Evolutionary conservation across 1,140 invertebrate species (phyloP), one percentile per base, ranked within the genome.

Genomic region (Himalopsyche phryganea): DNA sequence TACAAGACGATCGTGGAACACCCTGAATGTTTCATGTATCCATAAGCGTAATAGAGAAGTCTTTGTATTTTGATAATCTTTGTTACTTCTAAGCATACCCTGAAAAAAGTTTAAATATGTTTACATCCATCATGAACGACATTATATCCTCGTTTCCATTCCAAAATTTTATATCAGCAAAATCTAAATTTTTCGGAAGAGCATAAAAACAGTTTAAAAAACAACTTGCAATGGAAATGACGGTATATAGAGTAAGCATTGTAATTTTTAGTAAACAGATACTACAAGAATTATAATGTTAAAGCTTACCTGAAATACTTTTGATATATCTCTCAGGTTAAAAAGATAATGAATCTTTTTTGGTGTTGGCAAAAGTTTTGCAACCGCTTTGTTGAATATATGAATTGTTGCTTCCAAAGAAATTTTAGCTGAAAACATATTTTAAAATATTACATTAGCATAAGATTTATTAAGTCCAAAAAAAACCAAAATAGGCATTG

Each of bases 291-390:
- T 6, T 42, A 14, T 7, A 35, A 35, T 35, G 6, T 35, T 35
- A 35, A 35, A 35, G 63, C 18, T 41, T 66, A 75, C 75, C 69
- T 85, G 83, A 62, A 83, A 85, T 40, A 85, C 77, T 77, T 85
- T 90, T 1, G 90, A 92, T 62, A 94, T 92, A 68, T 94, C 91
- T 61, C 90, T 77, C 57, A 95, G 71, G 72, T 92, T 94, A 74
- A 94, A 94, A 11, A 92, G 72, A 65, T 94, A 95, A 71, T 95
- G 91, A 66, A 91, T 92, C 70, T 93, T 94, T 32, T 85, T 83
- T 0, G 91, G 91, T 1, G 90, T 93, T 1, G 92, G 91, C 40
- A 93, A 69, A 79, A 94, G 85, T 66, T 85, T 87, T 1, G 68
- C 68, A 1, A 83, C 75, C 0, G 92, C 84, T 51, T 78, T 79